phyloP scores from a whole-genome alignment of 2,888 invertebrate species.

The Hirtodrosophila trivittata region DNA sequence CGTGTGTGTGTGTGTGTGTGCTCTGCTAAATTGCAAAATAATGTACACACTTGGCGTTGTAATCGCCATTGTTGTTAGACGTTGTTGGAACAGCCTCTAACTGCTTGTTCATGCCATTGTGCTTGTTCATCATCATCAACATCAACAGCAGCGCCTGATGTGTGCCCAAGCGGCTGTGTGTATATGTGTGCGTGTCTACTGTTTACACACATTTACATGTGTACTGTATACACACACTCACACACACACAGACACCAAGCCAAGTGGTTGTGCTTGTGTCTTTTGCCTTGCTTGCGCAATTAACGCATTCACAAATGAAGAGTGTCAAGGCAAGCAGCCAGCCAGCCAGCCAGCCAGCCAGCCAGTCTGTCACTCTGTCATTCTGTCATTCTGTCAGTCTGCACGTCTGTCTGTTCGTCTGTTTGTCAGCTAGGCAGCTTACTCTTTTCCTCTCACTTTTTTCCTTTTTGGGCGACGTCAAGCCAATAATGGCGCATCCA shows the following conservation, averaged over 20 bases:
- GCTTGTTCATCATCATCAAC: conserved; percentile 72
- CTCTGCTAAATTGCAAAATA: conserved; percentile 77
- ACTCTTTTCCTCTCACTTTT: conserved; percentile 30
- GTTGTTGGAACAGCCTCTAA: conserved; percentile 68
- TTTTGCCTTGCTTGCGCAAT: conserved; percentile 67
- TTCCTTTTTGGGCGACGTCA: conserved; percentile 28
- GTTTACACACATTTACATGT: conserved; percentile 43
- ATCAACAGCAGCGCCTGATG: conserved; percentile 23
- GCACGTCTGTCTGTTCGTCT: conserved; percentile 21
- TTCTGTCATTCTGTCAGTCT: conserved; percentile 15
- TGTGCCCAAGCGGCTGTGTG: conserved; percentile 8
- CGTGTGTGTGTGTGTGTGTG: conserved; percentile 29
- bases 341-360: conserved; percentile 14
- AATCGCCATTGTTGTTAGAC: conserved; percentile 71
- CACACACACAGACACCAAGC: conserved; percentile 9
- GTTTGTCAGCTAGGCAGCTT: conserved; percentile 8
- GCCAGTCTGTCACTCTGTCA: conserved; percentile 30
- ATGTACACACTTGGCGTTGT: conserved; percentile 79
- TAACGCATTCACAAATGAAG: conserved; percentile 79
- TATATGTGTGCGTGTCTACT: conserved; percentile 36
- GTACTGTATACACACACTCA: conserved; percentile 36
- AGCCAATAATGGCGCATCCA: conserved; percentile 44
- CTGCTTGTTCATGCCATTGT: conserved; percentile 76
- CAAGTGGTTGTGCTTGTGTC: conserved; percentile 43
- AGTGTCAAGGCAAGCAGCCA: conserved; percentile 71